phyloP scores from a whole-genome alignment of 2,888 invertebrate genomes.

The Acronicta aceris region DNA sequence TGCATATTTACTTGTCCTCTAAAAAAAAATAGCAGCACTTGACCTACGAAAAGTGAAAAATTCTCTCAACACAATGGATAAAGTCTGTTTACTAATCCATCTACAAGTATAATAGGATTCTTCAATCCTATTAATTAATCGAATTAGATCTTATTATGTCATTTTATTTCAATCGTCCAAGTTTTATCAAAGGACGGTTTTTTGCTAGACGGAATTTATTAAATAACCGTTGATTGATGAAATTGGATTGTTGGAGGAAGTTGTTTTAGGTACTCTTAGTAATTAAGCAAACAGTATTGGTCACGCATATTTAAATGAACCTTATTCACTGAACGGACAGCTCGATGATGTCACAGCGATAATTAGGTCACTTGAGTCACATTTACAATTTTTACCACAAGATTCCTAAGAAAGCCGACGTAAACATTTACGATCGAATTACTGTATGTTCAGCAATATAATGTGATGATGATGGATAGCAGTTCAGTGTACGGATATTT shows the following conservation, averaged over 20 bases:
- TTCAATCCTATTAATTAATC: no score
- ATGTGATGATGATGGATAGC: conserved; percentile 32
- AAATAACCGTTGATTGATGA: not conserved
- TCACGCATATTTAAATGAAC: not conserved
- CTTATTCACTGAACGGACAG: conserved; percentile 10
- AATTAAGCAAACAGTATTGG: not conserved
- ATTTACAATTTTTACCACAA: conserved; percentile 33
- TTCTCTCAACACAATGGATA: no score
- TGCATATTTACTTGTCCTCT: not conserved
- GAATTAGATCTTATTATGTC: no score
- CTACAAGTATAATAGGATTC: no score
- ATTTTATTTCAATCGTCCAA: no score
- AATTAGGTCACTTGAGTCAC: conserved; percentile 49
- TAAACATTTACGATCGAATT: conserved; percentile 38
- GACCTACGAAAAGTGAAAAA: not conserved
- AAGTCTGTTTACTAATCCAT: no score
- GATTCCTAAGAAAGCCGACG: conserved; percentile 38
- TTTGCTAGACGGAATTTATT: no score
- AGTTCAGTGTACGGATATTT: conserved; percentile 1
- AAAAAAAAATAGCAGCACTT: not conserved
- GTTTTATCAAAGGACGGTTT: no score
- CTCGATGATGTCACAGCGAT: conserved; percentile 38
- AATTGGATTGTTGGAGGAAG: not conserved
- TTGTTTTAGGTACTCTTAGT: not conserved
- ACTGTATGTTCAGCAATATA: conserved; percentile 12